A percentile compares a stretch with the other conserved stretches of the same genome.
phyloP scores from a whole-genome alignment of 2,797 vertebrate species.

The Echeneis naucrates region DNA sequence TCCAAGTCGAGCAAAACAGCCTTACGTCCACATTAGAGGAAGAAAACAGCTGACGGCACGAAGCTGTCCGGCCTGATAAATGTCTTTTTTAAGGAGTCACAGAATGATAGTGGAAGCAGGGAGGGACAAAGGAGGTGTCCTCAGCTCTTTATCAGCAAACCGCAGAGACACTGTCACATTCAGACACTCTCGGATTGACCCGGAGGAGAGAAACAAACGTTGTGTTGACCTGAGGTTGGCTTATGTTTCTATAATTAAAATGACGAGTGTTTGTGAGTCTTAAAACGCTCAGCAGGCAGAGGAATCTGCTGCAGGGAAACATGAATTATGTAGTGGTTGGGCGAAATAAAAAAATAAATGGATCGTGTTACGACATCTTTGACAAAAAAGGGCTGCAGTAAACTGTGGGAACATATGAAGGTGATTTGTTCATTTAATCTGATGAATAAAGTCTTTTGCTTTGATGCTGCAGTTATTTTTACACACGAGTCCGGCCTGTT shows the following conservation, averaged over 20 bases:
- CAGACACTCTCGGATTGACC: slow-evolving; percentile 11
- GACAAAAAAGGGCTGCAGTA: slow-evolving; percentile 30
- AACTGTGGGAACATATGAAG: slow-evolving; percentile 37
- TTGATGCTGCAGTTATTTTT: neutral
- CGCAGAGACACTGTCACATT: slow-evolving; percentile 25
- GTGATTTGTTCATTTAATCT: slow-evolving; percentile 21
- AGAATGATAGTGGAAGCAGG: slow-evolving; percentile 13
- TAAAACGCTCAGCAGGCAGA: slow-evolving; percentile 20
- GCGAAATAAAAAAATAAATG: slow-evolving; percentile 55
- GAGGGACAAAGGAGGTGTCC: slow-evolving; percentile 31
- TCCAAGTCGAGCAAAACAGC: neutral
- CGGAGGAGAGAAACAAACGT: neutral
- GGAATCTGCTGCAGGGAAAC: slow-evolving; percentile 58
- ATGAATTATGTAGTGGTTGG: slow-evolving; percentile 68
- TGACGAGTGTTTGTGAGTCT: slow-evolving; percentile 12
- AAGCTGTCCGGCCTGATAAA: slow-evolving; percentile 8
- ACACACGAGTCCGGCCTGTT: slow-evolving; percentile 6
- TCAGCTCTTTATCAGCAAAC: slow-evolving; percentile 39
- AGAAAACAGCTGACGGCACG: neutral
- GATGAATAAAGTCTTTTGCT: slow-evolving; percentile 15
- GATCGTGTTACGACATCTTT: slow-evolving; percentile 58
- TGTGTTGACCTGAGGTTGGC: slow-evolving; percentile 13
- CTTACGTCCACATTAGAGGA: neutral
- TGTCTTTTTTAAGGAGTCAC: slow-evolving; percentile 5
- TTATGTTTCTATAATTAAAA: slow-evolving; percentile 39